A percentile compares a stretch with the other conserved stretches of the same genome.
Evolutionary conservation across 2,888 invertebrate species (phyloP).

Genomic region (Phasia obesa): DNA sequence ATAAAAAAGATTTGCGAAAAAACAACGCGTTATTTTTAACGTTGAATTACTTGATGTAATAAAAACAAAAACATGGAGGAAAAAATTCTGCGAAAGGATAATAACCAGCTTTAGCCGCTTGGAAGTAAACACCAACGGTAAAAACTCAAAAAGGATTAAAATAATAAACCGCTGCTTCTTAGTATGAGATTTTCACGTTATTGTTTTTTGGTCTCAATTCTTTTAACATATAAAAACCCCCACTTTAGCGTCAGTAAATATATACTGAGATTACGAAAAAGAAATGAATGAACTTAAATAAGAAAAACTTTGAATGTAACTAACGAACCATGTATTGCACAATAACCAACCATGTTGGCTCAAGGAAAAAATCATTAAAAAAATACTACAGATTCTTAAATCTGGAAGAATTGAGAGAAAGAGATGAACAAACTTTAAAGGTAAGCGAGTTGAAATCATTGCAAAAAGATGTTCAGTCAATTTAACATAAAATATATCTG

Average conservation of each 20-base stretch:
- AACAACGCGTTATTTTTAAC: slow-evolving; percentile 53
- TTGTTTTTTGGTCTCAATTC: not conserved
- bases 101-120: slow-evolving; percentile 64
- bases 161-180: slow-evolving; percentile 60
- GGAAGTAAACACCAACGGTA: slow-evolving; percentile 25
- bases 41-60: slow-evolving; percentile 55
- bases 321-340: slow-evolving; percentile 62
- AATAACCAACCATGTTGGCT: slow-evolving; percentile 29
- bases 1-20: slow-evolving; percentile 33
- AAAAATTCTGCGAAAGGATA: slow-evolving; percentile 52
- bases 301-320: slow-evolving; percentile 29
- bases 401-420: not conserved
- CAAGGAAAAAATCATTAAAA: slow-evolving; percentile 10
- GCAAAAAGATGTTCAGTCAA: slow-evolving; percentile 42
- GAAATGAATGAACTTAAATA: slow-evolving; percentile 20
- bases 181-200: slow-evolving; percentile 49
- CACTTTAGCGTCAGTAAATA: slow-evolving; percentile 44
- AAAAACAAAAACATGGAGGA: slow-evolving; percentile 20
- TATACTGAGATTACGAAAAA: slow-evolving; percentile 55
- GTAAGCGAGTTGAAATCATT: slow-evolving; percentile 49
- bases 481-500: slow-evolving; percentile 41
- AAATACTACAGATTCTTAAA: slow-evolving; percentile 27
- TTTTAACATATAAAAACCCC: not conserved
- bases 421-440: slow-evolving; percentile 11
- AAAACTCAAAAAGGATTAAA: slow-evolving; percentile 28